Evolutionary conservation across 2,888 invertebrate species (phyloP), one percentile per base, ranked within the genome.

Genomic region (Nomada hirtipes): DNA sequence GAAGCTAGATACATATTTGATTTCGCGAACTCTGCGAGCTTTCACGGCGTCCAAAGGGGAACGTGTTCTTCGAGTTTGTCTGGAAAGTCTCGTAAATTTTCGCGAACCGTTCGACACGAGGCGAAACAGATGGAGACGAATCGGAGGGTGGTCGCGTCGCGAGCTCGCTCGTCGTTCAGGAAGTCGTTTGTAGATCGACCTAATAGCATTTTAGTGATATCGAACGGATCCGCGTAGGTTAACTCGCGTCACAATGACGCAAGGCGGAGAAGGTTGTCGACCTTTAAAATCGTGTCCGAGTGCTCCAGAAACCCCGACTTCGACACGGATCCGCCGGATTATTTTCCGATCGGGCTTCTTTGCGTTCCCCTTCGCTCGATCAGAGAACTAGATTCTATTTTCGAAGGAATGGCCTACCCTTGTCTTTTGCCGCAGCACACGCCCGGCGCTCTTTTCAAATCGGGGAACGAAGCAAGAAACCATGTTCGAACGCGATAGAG

Each of bases 291-390:
- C 44, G 61, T 75, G 76, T 72, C 83, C 83, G 69, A 76, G 79
- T 89, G 89, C 84, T 88, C 90, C 75, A 89, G 89, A 89, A 89
- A 89, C 89, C 90, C 64, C 69, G 70, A 89, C 88, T 71, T n/a
- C 63, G 29, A 29, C 20, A 23, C 10, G 26, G 52, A 68, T 73
- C 67, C 79, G 26, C 44, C 20, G 61, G 69, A 72, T 67, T 69
- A 69, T 64, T 64, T 68, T 65, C 53, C 78, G 73, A 82, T 83
- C 76, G 68, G 29, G 20, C 67, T 55, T 29, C 61, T 26, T 44
- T 64, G 53, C 26, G 23, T 11, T 18, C 18, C 15, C 61, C 26
- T 23, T 23, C 18, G 44, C 55, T 20, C 20, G 36, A 47, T 26
- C 44, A 29, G 44, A 57, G 36, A 57, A 36, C 20, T 18, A 3